These are phyloP conservation scores for Otolemur garnettii DNA, from an alignment of 2,113 vertebrate species.

Conservation along the genomic window DNA sequence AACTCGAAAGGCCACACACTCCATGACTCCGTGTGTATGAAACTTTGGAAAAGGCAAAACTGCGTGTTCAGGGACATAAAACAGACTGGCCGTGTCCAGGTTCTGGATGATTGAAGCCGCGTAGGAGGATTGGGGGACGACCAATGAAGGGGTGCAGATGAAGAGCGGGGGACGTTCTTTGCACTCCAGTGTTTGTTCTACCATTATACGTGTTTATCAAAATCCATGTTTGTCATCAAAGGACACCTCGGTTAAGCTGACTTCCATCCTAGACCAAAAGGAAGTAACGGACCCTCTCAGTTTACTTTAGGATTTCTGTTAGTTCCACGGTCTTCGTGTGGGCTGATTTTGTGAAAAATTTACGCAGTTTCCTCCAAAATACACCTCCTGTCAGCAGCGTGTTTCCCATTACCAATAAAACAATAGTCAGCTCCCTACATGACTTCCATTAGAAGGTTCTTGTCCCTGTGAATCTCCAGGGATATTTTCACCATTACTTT, in stretches of 20 bases:
- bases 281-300: neutral
- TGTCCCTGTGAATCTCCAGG: slow-evolving; percentile 62
- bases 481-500: slow-evolving; percentile 70
- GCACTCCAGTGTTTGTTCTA: fast-evolving
- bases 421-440: slow-evolving; percentile 70
- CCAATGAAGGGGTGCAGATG: fast-evolving
- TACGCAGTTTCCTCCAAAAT: slow-evolving; percentile 38
- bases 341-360: neutral
- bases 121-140: too few relatives aligned
- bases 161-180: fast-evolving
- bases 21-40: neutral
- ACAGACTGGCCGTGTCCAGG: fast-evolving
- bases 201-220: fast-evolving
- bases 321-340: fast-evolving
- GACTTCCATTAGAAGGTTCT: slow-evolving; percentile 71
- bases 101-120: fast-evolving
- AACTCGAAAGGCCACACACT: neutral
- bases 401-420: slow-evolving; percentile 65
- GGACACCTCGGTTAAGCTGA: neutral
- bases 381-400: slow-evolving; percentile 57
- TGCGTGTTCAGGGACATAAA: neutral
- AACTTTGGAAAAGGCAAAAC: neutral
- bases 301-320: neutral
- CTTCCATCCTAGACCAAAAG: neutral
- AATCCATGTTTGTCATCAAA: neutral